phyloP scores from a whole-genome alignment of 2,888 invertebrate genomes.

The Acleris cristana region DNA sequence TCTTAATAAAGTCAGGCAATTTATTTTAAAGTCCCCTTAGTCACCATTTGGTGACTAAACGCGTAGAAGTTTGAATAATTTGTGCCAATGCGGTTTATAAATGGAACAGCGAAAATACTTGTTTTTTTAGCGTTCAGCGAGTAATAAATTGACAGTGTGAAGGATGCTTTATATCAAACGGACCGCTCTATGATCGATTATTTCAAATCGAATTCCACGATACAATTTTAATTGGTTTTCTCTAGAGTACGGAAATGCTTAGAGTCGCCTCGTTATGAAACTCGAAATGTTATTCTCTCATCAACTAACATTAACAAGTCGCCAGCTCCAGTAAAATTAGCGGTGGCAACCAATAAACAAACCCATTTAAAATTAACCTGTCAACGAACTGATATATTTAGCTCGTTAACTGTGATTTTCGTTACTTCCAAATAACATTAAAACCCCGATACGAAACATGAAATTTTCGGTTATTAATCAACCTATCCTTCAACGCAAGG shows the following conservation, averaged over 20 bases:
- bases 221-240: slow-evolving; percentile 17
- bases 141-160: neutral
- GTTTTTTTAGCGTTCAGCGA: neutral
- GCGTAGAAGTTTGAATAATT: slow-evolving; percentile 4
- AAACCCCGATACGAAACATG: slow-evolving; percentile 24
- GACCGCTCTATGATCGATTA: slow-evolving; percentile 13
- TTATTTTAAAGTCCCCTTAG: slow-evolving; percentile 22
- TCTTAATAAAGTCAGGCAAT: slow-evolving; percentile 19
- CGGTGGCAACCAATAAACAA: slow-evolving; percentile 28
- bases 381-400: slow-evolving; percentile 37
- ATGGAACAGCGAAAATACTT: slow-evolving; percentile 1
- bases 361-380: slow-evolving; percentile 36
- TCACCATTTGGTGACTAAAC: slow-evolving; percentile 17
- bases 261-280: slow-evolving; percentile 2
- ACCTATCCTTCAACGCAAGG: slow-evolving; percentile 56
- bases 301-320: slow-evolving; percentile 18
- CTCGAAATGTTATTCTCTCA: slow-evolving; percentile 16
- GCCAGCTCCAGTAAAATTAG: slow-evolving; percentile 26
- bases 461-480: slow-evolving; percentile 47
- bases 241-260: slow-evolving; percentile 10
- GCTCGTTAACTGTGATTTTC: slow-evolving; percentile 36
- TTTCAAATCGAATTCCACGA: slow-evolving; percentile 13
- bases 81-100: neutral
- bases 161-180: slow-evolving; percentile 12
- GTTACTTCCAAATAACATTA: slow-evolving; percentile 30